Evolutionary conservation across 1,140 invertebrate species (phyloP), one percentile per base, ranked within the genome.

Genomic region (Chelonus insularis): DNA sequence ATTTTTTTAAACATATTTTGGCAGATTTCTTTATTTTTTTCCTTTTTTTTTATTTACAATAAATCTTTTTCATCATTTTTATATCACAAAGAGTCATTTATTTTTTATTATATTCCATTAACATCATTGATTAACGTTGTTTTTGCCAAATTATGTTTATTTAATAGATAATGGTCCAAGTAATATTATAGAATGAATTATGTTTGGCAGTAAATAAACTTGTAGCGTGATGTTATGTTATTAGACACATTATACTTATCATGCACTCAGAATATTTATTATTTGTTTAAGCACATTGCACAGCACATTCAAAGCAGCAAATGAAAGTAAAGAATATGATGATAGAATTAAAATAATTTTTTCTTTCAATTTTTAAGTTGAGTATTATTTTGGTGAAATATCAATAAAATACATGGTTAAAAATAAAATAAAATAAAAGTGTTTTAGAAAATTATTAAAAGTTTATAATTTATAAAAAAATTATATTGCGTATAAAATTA

Each of bases 291-390:
- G 60, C 59, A 55, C 60, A 65, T 55, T 34, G 62, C 20, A 29
- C 57, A 61, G 77, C 77, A 78, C 78, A 80, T 72, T 72, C 69
- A 80, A 82, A 82, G 78, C 77, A 64, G 78, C 77, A 80, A 82
- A 82, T 80, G 68, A 82, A 72, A 82, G 66, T 77, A 69, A 79
- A 55, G 64, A 72, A 74, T 68, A 72, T 67, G 70, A 71, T 67
- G 70, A 76, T 74, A 75, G 66, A 80, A 76, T 67, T 75, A 77
- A n/a, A n/a, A n/a, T n/a, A 79, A 77, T 74, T 71, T 62, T 71
- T 60, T 62, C 34, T 71, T 68, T 75, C 71, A 67, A 67, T 59
- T 78, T 32, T 76, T 79, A 78, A 57, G 76, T 78, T 77, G 80
- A 79, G 78, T 79, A 80, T 80, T 72, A 72, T 68, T 67, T 55